Evolutionary conservation across 23 tunicate species (phyloP), one percentile per base, ranked within the genome.

Genomic region (Corella eumyota): DNA sequence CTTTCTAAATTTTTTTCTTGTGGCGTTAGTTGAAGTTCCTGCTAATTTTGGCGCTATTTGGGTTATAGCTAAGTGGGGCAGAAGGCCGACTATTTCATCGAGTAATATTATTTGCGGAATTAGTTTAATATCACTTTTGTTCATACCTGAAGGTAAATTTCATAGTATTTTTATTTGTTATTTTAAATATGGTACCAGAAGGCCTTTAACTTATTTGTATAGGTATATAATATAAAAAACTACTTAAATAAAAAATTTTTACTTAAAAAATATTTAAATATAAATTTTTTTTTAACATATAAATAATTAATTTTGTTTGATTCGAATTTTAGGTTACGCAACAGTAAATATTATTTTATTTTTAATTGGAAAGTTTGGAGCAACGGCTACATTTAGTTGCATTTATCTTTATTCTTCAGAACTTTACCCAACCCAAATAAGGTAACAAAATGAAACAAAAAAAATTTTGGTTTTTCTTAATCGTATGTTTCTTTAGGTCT

Each of bases 381-480:
- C 63, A 26, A 69, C 95, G 24, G 85, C 85, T 3, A 60, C 73
- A 2, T 85, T 85, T 36, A 58, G 85, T 23, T 61, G 85, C 61
- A 65, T 85, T 25, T 85, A 85, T 38, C 53, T 85, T 6, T 85
- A 85, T 44, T 60, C 95, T 17, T 49, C 83, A 23, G 95, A 85
- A 65, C 75, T 85, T 4, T 85, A 85, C 50, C 95, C 95, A 2
- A 85, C 95, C 31, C 80, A 76, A 11, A 59, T 85, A 19, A 71
- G 95, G 95, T 77, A 70, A 59, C 30, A 20, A 61, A 6, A 6
- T 52, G 58, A 6, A n/a, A n/a, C n/a, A n/a, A n/a, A n/a, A n/a
- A n/a, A n/a, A n/a, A n/a, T n/a, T n/a, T n/a, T n/a, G n/a, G n/a
- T n/a, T n/a, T n/a, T n/a, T n/a, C n/a, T n/a, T n/a, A n/a, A n/a